Conservation (phyloP, 2,797 vertebrate species). For the Coreius guichenoti region DNA sequence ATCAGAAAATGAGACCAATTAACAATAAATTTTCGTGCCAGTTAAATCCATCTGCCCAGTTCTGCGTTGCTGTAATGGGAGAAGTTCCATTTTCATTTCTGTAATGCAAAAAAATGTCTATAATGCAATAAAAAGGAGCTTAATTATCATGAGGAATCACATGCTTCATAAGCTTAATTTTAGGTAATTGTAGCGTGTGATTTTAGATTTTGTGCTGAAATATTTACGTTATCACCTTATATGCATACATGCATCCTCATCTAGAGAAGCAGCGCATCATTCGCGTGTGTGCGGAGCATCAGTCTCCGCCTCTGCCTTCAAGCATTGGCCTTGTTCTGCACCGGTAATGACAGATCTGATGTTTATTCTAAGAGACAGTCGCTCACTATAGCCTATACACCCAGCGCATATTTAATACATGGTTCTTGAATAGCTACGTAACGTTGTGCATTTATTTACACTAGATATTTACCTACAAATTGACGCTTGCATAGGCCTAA, state of each 20-base stretch:
- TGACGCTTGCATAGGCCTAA: not conserved
- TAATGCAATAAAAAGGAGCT: not conserved
- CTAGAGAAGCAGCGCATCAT: constrained; percentile 20
- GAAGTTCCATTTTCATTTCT: not conserved
- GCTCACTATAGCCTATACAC: not conserved
- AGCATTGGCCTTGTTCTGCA: constrained; percentile 33
- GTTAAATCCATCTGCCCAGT: not conserved
- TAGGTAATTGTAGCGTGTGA: not conserved
- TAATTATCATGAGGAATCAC: not conserved
- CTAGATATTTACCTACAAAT: not conserved
- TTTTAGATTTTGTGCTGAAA: not conserved
- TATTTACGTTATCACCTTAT: not conserved
- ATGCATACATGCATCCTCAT: constrained; percentile 1
- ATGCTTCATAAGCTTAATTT: not conserved
- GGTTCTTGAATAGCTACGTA: not conserved
- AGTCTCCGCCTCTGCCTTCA: constrained; percentile 25
- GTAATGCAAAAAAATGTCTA: not conserved
- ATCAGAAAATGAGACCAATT: not conserved
- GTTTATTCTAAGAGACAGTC: constrained; percentile 18
- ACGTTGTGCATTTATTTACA: not conserved
- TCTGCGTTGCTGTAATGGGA: not conserved
- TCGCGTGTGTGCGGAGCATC: not conserved
- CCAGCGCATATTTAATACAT: not conserved
- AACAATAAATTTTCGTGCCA: not conserved
- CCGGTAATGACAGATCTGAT: constrained; percentile 15